Evolutionary conservation across 2,797 vertebrate species (phyloP), one percentile per base, ranked within the genome.

Genomic region (Poeciliopsis turneri): DNA sequence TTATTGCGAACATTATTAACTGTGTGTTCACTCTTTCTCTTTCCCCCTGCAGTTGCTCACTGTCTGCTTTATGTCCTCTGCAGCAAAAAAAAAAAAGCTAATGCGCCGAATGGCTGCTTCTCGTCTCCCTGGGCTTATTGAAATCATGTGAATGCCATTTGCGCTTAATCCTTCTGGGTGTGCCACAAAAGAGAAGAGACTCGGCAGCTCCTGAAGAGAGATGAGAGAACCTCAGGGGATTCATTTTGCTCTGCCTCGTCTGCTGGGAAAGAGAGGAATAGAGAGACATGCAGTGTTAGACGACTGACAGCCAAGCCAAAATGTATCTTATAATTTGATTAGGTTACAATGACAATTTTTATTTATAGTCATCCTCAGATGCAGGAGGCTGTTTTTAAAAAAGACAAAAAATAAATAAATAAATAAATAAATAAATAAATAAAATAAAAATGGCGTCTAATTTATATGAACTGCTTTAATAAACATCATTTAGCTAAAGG

Each of bases 101-200:
- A 95, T 93, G 92, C 89, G 92, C 93, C 93, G 93, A 95, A 96
- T 95, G 92, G 88, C 92, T 91, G 91, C 86, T 94, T 94, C 92
- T 94, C 88, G 91, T 95, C 92, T 95, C 88, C 86, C 84, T 53
- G 87, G 90, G 91, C 93, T 94, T 92, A 94, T 95, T 95, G 95
- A 95, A 95, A 95, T 95, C 92, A 94, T 94, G 94, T 94, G 94
- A 95, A 93, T 93, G 94, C 93, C 95, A 95, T 95, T 96, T 95
- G 94, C 86, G 92, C 94, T 95, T 94, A 95, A 95, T 94, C 93
- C 92, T 94, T 94, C 90, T 94, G 94, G 91, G 92, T 94, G 89
- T 86, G 88, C 90, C 89, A 90, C 94, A 90, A 95, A 95, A 95
- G 95, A 92, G 93, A 93, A 94, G 91, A 88, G 88, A 93, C 88